Conservation (phyloP, 2,113 vertebrate genomes). For the Periophthalmus modestus region DNA sequence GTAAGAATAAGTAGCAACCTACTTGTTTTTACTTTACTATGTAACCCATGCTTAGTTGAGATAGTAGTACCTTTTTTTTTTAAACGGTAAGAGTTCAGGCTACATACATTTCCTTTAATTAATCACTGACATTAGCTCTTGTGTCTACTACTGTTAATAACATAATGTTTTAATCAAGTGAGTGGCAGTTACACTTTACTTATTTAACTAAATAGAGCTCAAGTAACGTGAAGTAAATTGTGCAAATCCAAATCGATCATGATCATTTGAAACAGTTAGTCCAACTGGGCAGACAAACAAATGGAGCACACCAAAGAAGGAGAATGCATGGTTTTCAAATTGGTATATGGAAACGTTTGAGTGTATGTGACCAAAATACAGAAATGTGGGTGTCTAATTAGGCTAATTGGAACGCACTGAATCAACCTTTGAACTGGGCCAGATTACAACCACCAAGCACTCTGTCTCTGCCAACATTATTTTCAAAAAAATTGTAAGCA, state of each 20-base stretch:
- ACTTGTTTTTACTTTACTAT: too few species aligned
- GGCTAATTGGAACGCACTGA: background rate
- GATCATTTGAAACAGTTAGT: too few species aligned
- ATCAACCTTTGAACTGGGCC: background rate
- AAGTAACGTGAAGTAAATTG: background rate
- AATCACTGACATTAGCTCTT: too few species aligned
- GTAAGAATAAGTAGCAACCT: too few species aligned
- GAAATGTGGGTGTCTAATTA: background rate
- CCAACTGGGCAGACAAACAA: background rate
- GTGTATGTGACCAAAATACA: background rate
- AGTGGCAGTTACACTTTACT: too few species aligned
- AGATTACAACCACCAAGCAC: background rate
- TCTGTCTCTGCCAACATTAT: constrained; percentile 47
- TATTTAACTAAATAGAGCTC: background rate
- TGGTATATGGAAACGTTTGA: background rate
- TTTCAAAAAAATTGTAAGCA: constrained; percentile 39
- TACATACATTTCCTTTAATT: too few species aligned
- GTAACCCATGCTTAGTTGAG: too few species aligned
- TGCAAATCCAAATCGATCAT: too few species aligned
- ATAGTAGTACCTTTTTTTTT: too few species aligned
- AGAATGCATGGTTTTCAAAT: background rate
- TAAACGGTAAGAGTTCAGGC: too few species aligned
- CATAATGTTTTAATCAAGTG: too few species aligned
- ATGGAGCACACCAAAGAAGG: background rate
- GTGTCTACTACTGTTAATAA: too few species aligned